These are phyloP conservation scores for Catostylus mosaicus DNA, from an alignment of 30 jellyfish, hydroid and myxozoan genomes.

Conservation along the genomic window DNA sequence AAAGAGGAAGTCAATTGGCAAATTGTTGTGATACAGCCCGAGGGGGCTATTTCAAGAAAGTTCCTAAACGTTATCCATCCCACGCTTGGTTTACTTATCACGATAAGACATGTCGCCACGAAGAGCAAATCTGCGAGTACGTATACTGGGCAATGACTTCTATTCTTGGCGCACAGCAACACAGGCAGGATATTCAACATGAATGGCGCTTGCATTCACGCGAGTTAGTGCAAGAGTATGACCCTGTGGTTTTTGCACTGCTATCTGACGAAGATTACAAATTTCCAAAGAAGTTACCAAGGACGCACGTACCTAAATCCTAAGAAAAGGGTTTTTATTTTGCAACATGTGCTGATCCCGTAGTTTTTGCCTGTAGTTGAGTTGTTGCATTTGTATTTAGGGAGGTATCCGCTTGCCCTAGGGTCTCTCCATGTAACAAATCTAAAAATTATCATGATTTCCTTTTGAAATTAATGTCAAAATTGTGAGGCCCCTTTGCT, in stretches of 20 bases:
- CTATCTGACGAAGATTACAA: conserved; percentile 22
- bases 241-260: conserved; percentile 23
- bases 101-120: conserved; percentile 54
- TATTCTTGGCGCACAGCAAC: conserved; percentile 49
- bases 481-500: no score
- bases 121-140: conserved; percentile 25
- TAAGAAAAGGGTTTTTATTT: no score
- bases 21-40: conserved; percentile 60
- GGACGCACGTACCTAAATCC: not conserved
- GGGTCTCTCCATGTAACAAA: no score
- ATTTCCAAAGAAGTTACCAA: conserved; percentile 32
- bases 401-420: no score
- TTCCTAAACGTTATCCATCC: conserved; percentile 40
- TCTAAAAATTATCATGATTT: no score
- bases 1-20: conserved; percentile 40
- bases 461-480: no score
- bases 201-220: conserved; percentile 53
- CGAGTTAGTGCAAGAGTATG: conserved; percentile 20
- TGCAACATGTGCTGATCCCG: no score
- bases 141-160: conserved; percentile 66
- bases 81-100: conserved; percentile 65
- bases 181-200: conserved; percentile 24
- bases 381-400: no score
- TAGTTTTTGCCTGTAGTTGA: no score
- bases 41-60: conserved; percentile 48